Evolutionary conservation across 2,113 vertebrate species (phyloP), one percentile per base, ranked within the genome.

Genomic region (Aleadryas rufinucha): DNA sequence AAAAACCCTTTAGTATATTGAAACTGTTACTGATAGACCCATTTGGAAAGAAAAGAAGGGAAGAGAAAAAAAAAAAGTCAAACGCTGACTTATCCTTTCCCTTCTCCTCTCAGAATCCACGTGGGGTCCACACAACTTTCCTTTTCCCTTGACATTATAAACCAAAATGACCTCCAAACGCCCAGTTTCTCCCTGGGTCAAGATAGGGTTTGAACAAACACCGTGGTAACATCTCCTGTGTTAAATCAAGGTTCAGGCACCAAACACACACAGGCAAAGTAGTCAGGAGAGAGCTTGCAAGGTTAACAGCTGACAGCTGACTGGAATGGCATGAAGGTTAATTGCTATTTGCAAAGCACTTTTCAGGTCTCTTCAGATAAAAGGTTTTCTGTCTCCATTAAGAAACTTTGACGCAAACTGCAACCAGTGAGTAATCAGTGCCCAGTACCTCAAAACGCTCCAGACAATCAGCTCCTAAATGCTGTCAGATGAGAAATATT

Each of bases 331-430:
- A 57, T 2, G 11, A 50, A 90, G 91, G 91, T 95, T 95, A 95
- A 94, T 91, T 95, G 60, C 60, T 92, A 66, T 89, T 95, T 95
- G 80, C 87, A 84, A 87, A 95, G 89, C 77, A 69, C 56, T 87
- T 87, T 83, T n/a, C 47, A 59, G 80, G 80, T 75, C 94, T 90
- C 76, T 78, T 63, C 68, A 87, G 72, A 87, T 60, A 84, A 90
- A 92, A 91, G 68, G 44, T 69, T 92, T 92, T 94, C 87, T 54
- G 53, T 89, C 74, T 70, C 72, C 65, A 79, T 89, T 65, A 94
- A 64, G 60, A 91, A 95, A 95, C 80, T 91, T 87, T 1, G 61
- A 76, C 45, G 49, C 28, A 76, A 95, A 87, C 15, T 74, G 57
- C 86, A 89, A 56, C 16, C 41, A 56, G 47, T 17, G 49, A 57